These are phyloP conservation scores for Aradus depressus DNA, from an alignment of 2,888 invertebrate genomes.

Conservation along the genomic window DNA sequence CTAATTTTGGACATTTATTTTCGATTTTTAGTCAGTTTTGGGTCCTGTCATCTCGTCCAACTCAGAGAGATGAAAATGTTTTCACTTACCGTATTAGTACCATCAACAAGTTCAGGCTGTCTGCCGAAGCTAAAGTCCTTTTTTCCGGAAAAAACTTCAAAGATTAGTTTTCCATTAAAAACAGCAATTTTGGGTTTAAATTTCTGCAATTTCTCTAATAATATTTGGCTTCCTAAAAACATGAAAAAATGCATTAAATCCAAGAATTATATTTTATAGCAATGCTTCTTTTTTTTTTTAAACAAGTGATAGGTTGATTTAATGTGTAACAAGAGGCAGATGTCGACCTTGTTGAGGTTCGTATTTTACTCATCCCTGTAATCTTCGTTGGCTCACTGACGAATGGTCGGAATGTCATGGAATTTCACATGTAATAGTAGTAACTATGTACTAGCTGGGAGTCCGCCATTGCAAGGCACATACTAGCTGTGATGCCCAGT, in stretches of 20 bases:
- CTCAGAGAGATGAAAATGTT: no score
- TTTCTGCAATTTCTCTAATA: constrained; percentile 79
- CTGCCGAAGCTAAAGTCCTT: constrained; percentile 95
- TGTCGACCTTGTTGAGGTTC: no score
- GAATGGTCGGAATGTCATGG: no score
- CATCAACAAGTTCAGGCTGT: constrained; percentile 85
- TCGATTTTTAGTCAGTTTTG: neutral
- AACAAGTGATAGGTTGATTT: neutral
- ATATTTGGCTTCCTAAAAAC: constrained; percentile 57
- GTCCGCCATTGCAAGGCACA: no score
- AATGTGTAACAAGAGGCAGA: neutral
- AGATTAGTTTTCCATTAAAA: constrained; percentile 97
- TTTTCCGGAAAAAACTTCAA: constrained; percentile 93
- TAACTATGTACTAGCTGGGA: no score
- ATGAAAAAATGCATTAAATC: no score
- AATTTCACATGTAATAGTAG: no score
- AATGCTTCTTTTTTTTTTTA: no score
- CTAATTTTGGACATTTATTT: neutral
- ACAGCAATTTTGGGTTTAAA: constrained; percentile 94
- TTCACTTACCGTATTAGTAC: constrained; percentile 78
- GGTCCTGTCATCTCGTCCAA: neutral
- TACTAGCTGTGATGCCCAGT: no score
- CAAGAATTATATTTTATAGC: no score
- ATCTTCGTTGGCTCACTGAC: no score
- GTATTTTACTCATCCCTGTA: no score